Base-by-base conservation (phyloP, 1,140 invertebrate species). In the Magallana angulata region DNA sequence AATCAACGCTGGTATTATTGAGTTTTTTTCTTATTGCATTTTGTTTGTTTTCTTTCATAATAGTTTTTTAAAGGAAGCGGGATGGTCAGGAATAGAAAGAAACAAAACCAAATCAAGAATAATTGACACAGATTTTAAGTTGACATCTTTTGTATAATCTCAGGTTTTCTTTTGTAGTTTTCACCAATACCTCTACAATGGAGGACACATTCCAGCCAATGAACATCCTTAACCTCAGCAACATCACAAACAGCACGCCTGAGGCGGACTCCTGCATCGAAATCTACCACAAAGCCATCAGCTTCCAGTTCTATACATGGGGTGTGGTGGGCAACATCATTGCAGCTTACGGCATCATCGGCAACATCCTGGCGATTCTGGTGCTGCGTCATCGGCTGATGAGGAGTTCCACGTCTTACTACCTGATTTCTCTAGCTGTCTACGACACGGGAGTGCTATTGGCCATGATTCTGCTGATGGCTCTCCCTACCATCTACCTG, bases 401-500 rank as follows among this genome's bases (percentile, higher is more conserved):
- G 94, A 90, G 91, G 9, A 93, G 93, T 14, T 94, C 94, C 6
- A 94, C 93, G 12, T 94, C 94, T 1, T 92, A 91, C 87, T 94
- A 94, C 85, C 90, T 94, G 16, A 94, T 93, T 82, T 93, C 93
- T 1, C 88, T 94, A 24, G 93, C 94, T n/a, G 89, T 94, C 11
- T 94, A 93, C 87, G 94, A 94, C 89, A 93, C 90, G 68, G 68
- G 91, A 59, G 91, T 94, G 1, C 89, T 94, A 64, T 95, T 98
- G 84, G 97, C 98, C 16, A 97, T 98, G 87, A 94, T 97, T 48
- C 96, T 96, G 90, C 96, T 96, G 88, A 96, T 97, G 90, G 94
- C 96, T 48, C 94, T 97, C 48, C 97, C 96, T 0, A 97, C 97
- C 7, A 96, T 99, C 59, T 97, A 97, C 94, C 96, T 97, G 0